A percentile compares a stretch with the other conserved stretches of the same genome.
phyloP scores from a whole-genome alignment of 2,888 invertebrate genomes.

The Chouioia cunea region DNA sequence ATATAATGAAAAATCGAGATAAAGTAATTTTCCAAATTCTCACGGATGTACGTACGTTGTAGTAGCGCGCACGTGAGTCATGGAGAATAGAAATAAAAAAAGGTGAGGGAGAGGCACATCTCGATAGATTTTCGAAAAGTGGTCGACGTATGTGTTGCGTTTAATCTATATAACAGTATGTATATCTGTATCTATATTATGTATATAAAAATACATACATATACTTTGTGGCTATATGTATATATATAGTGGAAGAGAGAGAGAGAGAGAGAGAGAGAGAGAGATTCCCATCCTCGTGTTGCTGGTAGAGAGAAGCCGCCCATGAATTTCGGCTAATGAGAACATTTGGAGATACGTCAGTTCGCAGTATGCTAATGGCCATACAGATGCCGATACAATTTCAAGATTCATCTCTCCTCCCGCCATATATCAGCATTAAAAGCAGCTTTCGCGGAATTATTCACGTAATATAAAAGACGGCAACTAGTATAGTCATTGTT shows the following conservation, averaged over 20 bases:
- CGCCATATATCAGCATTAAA: slow-evolving; percentile 63
- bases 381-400: slow-evolving; percentile 69
- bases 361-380: slow-evolving; percentile 69
- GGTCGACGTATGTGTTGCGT: no score
- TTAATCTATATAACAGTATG: slow-evolving; percentile 5
- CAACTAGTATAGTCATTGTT: slow-evolving; percentile 56
- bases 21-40: slow-evolving; percentile 40
- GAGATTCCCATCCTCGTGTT: slow-evolving; percentile 49
- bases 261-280: slow-evolving; percentile 8
- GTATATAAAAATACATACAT: background rate
- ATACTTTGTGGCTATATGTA: background rate
- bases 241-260: background rate
- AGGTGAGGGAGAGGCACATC: slow-evolving; percentile 39
- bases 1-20: no score
- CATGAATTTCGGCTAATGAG: slow-evolving; percentile 69
- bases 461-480: slow-evolving; percentile 56
- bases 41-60: slow-evolving; percentile 2
- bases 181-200: slow-evolving; percentile 1
- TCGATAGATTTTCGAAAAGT: slow-evolving; percentile 42
- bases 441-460: slow-evolving; percentile 47
- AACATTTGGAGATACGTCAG: slow-evolving; percentile 69
- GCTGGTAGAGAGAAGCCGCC: slow-evolving; percentile 66
- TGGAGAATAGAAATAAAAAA: no score
- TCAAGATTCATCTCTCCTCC: slow-evolving; percentile 66
- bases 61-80: background rate